These are phyloP conservation scores for Muscina levida DNA, from an alignment of 2,888 invertebrate genomes.

Conservation along the genomic window DNA sequence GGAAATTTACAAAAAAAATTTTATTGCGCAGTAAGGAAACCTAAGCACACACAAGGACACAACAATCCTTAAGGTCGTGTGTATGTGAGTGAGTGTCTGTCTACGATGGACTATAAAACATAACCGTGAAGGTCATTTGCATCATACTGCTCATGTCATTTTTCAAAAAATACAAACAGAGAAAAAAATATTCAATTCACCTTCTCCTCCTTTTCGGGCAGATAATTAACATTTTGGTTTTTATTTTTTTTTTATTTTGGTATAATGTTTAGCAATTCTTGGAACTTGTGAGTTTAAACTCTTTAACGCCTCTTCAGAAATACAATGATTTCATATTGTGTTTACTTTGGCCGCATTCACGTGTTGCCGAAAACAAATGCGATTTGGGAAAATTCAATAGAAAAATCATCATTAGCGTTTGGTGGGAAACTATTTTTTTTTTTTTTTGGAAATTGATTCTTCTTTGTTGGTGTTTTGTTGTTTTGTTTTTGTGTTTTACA, in stretches of 20 bases:
- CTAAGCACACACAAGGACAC: constrained; percentile 1
- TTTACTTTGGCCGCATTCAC: constrained; percentile 14
- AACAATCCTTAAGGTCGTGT: not conserved
- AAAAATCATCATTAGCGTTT: constrained; percentile 31
- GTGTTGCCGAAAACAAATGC: not conserved
- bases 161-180: too few relatives aligned
- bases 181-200: not conserved
- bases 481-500: constrained; percentile 47
- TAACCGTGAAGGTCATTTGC: constrained; percentile 7
- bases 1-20: constrained; percentile 14
- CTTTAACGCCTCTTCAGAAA: constrained; percentile 10
- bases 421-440: constrained; percentile 46
- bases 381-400: not conserved
- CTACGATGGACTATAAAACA: not conserved
- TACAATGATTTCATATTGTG: constrained; percentile 10
- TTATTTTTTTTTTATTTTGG: too few relatives aligned
- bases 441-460: constrained; percentile 35
- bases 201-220: not conserved
- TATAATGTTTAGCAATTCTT: constrained; percentile 24
- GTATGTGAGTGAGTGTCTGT: not conserved
- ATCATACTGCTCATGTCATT: too few relatives aligned
- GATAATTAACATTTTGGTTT: constrained; percentile 3
- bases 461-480: too few relatives aligned
- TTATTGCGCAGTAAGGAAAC: not conserved
- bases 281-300: constrained; percentile 15